Evolutionary conservation across 2,113 vertebrate genomes (phyloP), one percentile per base, ranked within the genome.

Genomic region (Propithecus coquereli): DNA sequence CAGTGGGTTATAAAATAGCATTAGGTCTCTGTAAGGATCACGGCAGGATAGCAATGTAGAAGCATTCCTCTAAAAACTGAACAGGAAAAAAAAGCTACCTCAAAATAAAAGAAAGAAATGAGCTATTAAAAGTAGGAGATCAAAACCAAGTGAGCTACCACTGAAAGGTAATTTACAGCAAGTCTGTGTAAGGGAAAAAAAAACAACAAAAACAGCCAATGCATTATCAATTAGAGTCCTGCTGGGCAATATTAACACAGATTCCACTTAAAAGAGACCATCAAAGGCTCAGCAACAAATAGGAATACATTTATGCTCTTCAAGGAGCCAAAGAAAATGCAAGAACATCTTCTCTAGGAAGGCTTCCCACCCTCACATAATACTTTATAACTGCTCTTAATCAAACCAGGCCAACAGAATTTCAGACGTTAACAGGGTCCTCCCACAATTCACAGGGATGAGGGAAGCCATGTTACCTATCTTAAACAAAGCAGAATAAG

Each of bases 121-220:
- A 96, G 91, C 87, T 97, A 95, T 90, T 97, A 92, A 96, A 96
- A 96, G 74, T 27, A 95, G n/a, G 84, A 94, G 94, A 97, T 97
- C 95, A 96, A 97, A 97, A 94, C 80, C 91, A 90, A 98, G 68
- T 77, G 76, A 95, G 76, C 83, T 81, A 86, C 13, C 54, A 92
- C 74, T 90, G 94, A 97, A 95, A 96, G 79, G 79, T 94, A 94
- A 97, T 96, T 97, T 66, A 45, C 83, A 96, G 71, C 57, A 95
- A 87, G 32, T 82, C 25, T 66, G 79, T 23, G 25, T 63, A 59
- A 17, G 20, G 63, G 61, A n/a, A 68, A 45, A 47, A 47, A 65
- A 73, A 25, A 50, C 45, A 45, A 47, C 47, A 18, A 27, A 57
- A 40, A 71, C 50, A 95, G 84, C 43, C 74, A 83, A 90, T 12